These are phyloP conservation scores for Anthonomus grandis DNA, from an alignment of 1,140 invertebrate genomes.

Conservation along the genomic window DNA sequence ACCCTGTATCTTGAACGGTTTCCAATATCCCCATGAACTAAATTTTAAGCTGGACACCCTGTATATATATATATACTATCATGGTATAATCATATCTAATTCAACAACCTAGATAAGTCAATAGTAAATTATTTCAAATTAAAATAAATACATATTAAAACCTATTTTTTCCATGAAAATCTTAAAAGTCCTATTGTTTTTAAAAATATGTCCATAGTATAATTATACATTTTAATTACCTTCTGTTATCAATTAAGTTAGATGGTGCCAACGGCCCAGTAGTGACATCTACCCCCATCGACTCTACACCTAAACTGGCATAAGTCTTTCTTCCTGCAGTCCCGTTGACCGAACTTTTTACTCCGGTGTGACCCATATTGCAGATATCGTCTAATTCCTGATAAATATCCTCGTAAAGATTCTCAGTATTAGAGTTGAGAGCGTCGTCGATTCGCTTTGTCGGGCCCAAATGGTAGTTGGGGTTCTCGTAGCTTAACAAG, in stretches of 20 bases:
- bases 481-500: constrained; percentile 81
- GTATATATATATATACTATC: too few species aligned
- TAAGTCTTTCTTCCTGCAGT: constrained; percentile 58
- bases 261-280: constrained; percentile 56
- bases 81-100: too few species aligned
- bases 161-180: too few species aligned
- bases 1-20: too few species aligned
- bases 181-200: too few species aligned
- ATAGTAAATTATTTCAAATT: too few species aligned
- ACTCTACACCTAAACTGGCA: constrained; percentile 62
- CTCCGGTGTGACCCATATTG: constrained; percentile 44
- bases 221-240: too few species aligned
- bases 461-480: constrained; percentile 79
- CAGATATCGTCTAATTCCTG: constrained; percentile 61
- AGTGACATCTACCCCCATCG: constrained; percentile 69
- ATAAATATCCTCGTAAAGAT: constrained; percentile 59
- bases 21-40: too few species aligned
- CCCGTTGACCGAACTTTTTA: constrained; percentile 38
- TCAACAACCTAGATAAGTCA: too few species aligned
- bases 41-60: too few species aligned
- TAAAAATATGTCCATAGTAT: too few species aligned
- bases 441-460: constrained; percentile 69
- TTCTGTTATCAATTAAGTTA: constrained; percentile 52
- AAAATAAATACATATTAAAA: too few species aligned
- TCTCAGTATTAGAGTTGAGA: constrained; percentile 69